phyloP scores from a whole-genome alignment of 2,888 invertebrate genomes.

The Macroteleia sp. region DNA sequence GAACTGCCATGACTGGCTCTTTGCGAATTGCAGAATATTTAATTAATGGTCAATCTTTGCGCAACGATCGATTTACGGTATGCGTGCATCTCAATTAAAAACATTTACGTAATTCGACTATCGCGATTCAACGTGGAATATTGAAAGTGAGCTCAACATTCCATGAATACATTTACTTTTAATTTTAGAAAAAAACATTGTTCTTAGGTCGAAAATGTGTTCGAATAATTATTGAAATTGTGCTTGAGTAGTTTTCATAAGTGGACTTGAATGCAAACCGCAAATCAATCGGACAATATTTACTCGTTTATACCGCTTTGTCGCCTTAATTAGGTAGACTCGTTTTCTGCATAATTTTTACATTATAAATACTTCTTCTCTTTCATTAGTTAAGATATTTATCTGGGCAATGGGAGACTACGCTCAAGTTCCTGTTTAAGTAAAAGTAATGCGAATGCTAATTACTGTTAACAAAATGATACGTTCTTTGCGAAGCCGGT shows the following conservation, averaged over 20 bases:
- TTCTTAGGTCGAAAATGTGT: conserved; percentile 12
- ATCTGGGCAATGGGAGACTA: conserved; percentile 47
- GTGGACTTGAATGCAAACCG: conserved; percentile 25
- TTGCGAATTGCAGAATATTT: conserved; percentile 56
- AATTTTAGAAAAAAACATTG: conserved; percentile 27
- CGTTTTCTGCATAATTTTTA: conserved; percentile 61
- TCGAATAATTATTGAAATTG: conserved; percentile 20
- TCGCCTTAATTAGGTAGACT: conserved; percentile 62
- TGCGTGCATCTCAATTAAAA: conserved; percentile 71
- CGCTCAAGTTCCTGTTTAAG: conserved; percentile 50
- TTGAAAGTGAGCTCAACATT: conserved; percentile 23
- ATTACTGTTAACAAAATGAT: conserved; percentile 57
- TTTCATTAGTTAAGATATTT: conserved; percentile 51
- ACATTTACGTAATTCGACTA: conserved; percentile 49
- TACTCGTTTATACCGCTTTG: conserved; percentile 48
- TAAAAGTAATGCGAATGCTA: conserved; percentile 58
- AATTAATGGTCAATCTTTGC: conserved; percentile 62
- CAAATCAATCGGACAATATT: conserved; percentile 51
- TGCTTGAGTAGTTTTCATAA: conserved; percentile 13
- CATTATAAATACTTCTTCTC: conserved; percentile 59
- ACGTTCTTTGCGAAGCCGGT: conserved; percentile 34
- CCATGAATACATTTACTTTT: conserved; percentile 23
- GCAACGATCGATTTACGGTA: conserved; percentile 60
- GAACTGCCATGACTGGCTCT: conserved; percentile 32
- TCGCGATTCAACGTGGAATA: conserved; percentile 25